phyloP scores from a whole-genome alignment of 2,888 invertebrate species.

The Apodemia mormo region DNA sequence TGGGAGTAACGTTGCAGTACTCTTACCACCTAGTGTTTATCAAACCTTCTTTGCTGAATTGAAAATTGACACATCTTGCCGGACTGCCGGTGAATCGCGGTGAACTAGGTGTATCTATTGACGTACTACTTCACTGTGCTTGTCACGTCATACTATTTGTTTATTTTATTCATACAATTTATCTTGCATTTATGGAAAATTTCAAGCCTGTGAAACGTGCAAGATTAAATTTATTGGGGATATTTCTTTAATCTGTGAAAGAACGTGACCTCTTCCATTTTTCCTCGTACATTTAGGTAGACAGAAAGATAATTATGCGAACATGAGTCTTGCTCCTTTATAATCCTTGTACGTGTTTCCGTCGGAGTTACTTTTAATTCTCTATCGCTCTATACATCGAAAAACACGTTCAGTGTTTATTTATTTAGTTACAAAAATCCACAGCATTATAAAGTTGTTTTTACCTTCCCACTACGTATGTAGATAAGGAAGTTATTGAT shows the following conservation, averaged over 20 bases:
- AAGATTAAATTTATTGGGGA: slow-evolving; percentile 37
- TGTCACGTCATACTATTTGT: too few species aligned
- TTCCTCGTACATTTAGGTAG: slow-evolving; percentile 33
- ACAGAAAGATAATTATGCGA: slow-evolving; percentile 20
- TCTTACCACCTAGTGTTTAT: too few species aligned
- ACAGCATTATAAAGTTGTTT: too few species aligned
- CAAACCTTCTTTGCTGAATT: too few species aligned
- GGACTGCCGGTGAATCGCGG: too few species aligned
- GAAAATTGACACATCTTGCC: too few species aligned
- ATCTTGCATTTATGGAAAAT: slow-evolving; percentile 29
- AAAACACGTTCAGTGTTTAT: not conserved
- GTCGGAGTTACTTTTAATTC: not conserved
- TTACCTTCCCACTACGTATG: too few species aligned
- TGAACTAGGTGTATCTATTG: too few species aligned
- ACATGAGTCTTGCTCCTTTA: slow-evolving; percentile 8
- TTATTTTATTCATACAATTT: slow-evolving; percentile 24
- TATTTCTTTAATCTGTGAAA: slow-evolving; percentile 28
- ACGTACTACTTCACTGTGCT: too few species aligned
- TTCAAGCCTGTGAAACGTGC: slow-evolving; percentile 33
- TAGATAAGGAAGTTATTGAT: too few species aligned
- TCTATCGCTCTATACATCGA: not conserved
- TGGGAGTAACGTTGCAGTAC: too few species aligned
- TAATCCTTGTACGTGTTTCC: slow-evolving; percentile 5
- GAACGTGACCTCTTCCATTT: slow-evolving; percentile 37
- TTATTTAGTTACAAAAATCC: too few species aligned